These are phyloP conservation scores for Altica lythri DNA, from an alignment of 2,888 invertebrate species.

Conservation along the genomic window DNA sequence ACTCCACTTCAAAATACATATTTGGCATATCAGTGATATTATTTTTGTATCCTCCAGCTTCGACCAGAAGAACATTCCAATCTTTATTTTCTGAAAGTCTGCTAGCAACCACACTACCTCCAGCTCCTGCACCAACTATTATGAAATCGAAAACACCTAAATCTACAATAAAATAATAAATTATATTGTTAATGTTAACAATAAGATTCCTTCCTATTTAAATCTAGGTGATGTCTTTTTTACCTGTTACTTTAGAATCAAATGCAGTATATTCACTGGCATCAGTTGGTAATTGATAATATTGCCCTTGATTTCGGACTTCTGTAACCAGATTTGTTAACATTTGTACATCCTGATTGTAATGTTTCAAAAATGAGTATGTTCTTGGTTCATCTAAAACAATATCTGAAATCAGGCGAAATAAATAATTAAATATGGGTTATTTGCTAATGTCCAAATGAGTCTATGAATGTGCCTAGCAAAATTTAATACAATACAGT, in stretches of 20 bases:
- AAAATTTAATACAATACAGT: too few relatives aligned
- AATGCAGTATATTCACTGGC: constrained; percentile 28
- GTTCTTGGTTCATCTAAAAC: too few relatives aligned
- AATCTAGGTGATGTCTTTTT: constrained; percentile 13
- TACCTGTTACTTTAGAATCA: constrained; percentile 23
- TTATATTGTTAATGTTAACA: constrained; percentile 9
- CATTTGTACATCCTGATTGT: constrained; percentile 21
- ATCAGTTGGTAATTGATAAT: constrained; percentile 30
- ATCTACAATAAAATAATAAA: constrained; percentile 22
- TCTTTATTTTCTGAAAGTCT: constrained; percentile 33
- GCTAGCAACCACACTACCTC: constrained; percentile 34
- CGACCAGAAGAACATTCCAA: constrained; percentile 35
- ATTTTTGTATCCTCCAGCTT: constrained; percentile 36
- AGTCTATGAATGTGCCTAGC: too few relatives aligned
- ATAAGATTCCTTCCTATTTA: background rate
- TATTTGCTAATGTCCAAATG: too few relatives aligned
- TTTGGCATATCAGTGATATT: constrained; percentile 62
- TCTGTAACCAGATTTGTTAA: constrained; percentile 26
- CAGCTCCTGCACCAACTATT: constrained; percentile 36
- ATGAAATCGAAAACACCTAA: constrained; percentile 36
- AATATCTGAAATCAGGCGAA: too few relatives aligned
- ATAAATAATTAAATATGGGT: too few relatives aligned
- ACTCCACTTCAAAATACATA: constrained; percentile 63
- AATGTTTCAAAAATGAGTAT: constrained; percentile 4
- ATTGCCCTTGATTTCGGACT: constrained; percentile 24